Evolutionary conservation across 1,140 invertebrate genomes (phyloP), one percentile per base, ranked within the genome.

Genomic region (Oreohelix idahoensis): DNA sequence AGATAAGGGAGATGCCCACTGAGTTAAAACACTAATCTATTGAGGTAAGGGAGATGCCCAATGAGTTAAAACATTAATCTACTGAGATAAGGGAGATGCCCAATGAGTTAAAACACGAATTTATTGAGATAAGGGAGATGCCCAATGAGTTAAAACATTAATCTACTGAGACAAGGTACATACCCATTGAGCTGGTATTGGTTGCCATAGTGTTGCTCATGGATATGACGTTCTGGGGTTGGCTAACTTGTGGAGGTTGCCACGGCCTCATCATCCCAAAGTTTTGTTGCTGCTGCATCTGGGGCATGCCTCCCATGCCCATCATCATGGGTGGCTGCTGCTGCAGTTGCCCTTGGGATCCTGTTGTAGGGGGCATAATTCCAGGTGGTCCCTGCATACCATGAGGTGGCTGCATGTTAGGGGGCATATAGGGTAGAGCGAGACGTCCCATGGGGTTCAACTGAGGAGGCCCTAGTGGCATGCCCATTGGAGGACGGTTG

Each of bases 251-350:
- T 71, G 76, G 81, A 49, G 79, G 66, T 20, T 84, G 81, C 83
- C 84, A 80, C 5, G 80, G 39, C 74, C 86, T 73, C 38, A 84
- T 15, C 66, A 83, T 84, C 23, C 79, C 79, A 17, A 75, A 76
- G 0, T 70, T 70, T 38, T 70, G 81, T 45, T 84, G 69, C 36
- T 85, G 83, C 20, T 75, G 79, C 63, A 38, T 58, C 36, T 81
- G 83, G 35, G 70, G 76, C 63, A 83, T 83, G 45, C 76, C 78
- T 35, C 77, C 70, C 69, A 86, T 81, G 13, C 84, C 82, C 75
- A 49, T 79, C 84, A 80, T 80, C 83, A 83, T 69, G 10, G 49
- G 84, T 42, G 75, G 84, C 23, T 69, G 84, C 58, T 84, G 84
- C 39, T n/a, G n/a, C n/a, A n/a, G n/a, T 51, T 77, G 75, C 32